phyloP scores from a whole-genome alignment of 2,113 vertebrate genomes.

The Carettochelys insculpta region DNA sequence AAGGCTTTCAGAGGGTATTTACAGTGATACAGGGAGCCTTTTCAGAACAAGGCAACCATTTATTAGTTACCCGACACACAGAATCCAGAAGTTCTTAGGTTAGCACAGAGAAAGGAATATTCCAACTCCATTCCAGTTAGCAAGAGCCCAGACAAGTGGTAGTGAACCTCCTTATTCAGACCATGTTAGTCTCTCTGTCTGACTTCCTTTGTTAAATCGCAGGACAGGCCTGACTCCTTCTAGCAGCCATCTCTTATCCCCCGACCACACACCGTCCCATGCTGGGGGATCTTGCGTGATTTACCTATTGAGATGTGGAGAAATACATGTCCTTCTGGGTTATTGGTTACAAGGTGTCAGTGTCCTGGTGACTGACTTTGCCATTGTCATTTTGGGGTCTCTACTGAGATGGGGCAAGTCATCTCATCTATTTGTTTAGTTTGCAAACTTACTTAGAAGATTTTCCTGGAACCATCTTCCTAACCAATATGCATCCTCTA shows the following conservation, averaged over 20 bases:
- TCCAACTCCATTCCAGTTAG: neutral
- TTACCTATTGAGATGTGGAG: neutral
- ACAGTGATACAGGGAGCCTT: neutral
- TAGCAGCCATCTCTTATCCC: neutral
- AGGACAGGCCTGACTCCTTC: neutral
- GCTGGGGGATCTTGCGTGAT: neutral
- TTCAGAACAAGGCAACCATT: neutral
- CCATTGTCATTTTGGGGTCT: neutral
- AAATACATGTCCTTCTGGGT: neutral
- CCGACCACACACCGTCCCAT: neutral
- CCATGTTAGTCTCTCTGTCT: neutral
- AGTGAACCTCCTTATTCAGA: neutral
- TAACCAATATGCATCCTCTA: neutral
- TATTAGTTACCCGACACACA: neutral
- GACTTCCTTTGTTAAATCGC: neutral
- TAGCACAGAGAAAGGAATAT: neutral
- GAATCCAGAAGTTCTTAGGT: neutral
- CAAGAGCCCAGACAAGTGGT: neutral
- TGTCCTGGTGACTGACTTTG: neutral
- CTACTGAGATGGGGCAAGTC: neutral
- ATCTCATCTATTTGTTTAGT: neutral
- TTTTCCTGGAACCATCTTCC: neutral
- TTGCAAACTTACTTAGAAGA: fast-evolving
- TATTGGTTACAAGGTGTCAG: neutral
- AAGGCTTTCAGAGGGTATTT: neutral